These are phyloP conservation scores for Dryadula phaetusa DNA, from an alignment of 2,888 invertebrate genomes.

Conservation along the genomic window DNA sequence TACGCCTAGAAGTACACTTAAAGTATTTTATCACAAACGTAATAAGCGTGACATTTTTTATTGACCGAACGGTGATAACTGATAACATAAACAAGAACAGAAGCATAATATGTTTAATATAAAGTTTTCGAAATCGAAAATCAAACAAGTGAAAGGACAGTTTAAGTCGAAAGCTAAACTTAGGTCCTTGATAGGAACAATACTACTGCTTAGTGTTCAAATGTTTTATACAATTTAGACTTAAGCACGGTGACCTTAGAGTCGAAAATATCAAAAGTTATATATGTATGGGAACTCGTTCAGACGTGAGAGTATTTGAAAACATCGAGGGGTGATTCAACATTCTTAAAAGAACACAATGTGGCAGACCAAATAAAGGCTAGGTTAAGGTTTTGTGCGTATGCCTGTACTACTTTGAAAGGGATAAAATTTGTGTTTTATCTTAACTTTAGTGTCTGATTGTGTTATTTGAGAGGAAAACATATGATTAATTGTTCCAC, in stretches of 20 bases:
- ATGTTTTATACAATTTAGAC: slow-evolving; percentile 11
- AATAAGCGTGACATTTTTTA: not conserved
- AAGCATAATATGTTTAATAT: slow-evolving; percentile 11
- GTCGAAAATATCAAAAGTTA: slow-evolving; percentile 20
- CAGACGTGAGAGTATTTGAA: slow-evolving; percentile 52
- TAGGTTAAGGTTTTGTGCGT: slow-evolving; percentile 24
- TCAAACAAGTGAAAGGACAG: slow-evolving; percentile 44
- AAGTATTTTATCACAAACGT: too few species aligned
- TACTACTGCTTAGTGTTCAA: slow-evolving; percentile 35
- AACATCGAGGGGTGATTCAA: slow-evolving; percentile 50
- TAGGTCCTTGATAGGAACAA: slow-evolving; percentile 46
- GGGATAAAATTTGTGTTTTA: not conserved
- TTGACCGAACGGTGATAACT: not conserved
- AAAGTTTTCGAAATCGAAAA: slow-evolving; percentile 38
- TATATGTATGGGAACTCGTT: slow-evolving; percentile 35
- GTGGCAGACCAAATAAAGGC: slow-evolving; percentile 36
- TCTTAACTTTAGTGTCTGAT: too few species aligned
- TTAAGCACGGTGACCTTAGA: not conserved
- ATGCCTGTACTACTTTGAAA: not conserved
- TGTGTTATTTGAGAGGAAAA: too few species aligned
- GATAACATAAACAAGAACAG: not conserved
- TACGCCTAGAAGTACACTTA: too few species aligned
- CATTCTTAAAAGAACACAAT: slow-evolving; percentile 46
- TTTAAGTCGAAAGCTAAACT: slow-evolving; percentile 41
- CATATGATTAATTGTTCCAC: too few species aligned